Evolutionary conservation across 1,140 invertebrate species (phyloP).

Genomic region (Formica exsecta): DNA sequence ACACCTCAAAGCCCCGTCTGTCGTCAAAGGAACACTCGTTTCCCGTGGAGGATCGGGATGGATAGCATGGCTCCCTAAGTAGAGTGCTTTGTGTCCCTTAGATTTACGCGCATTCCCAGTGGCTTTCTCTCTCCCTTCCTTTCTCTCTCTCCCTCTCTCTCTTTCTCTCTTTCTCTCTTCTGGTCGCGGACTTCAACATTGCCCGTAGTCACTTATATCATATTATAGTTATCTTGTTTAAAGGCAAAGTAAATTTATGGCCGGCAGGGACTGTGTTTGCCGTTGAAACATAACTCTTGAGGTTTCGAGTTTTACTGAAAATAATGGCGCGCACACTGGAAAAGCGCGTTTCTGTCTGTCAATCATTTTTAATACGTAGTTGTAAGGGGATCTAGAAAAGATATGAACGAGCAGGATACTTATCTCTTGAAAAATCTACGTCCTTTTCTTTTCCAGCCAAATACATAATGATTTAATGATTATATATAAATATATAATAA

Average conservation of each 20-base stretch:
- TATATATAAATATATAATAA: background rate
- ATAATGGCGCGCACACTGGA: constrained; percentile 10
- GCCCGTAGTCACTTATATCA: constrained; percentile 49
- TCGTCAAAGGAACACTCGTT: constrained; percentile 38
- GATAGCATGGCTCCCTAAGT: constrained; percentile 25
- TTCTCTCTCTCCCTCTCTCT: background rate
- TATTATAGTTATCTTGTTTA: constrained; percentile 59
- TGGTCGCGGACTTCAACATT: background rate
- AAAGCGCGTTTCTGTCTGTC: background rate
- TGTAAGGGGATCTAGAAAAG: background rate
- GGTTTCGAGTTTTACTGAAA: constrained; percentile 28
- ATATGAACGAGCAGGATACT: background rate
- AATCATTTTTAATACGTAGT: constrained; percentile 15
- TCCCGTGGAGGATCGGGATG: constrained; percentile 15
- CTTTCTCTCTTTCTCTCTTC: background rate
- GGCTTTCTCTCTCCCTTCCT: constrained; percentile 30
- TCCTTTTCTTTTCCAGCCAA: background rate
- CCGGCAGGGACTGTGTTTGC: background rate
- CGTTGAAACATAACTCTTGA: constrained; percentile 37
- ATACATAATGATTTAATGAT: background rate
- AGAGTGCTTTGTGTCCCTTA: constrained; percentile 63
- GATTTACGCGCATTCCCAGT: constrained; percentile 47
- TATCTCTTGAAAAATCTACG: background rate
- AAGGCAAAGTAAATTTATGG: constrained; percentile 54
- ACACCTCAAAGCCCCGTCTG: constrained; percentile 63